A percentile compares a stretch with the other conserved stretches of the same genome.
Conservation (phyloP, 2,888 invertebrate species). For the Orchesellides sinensis region DNA sequence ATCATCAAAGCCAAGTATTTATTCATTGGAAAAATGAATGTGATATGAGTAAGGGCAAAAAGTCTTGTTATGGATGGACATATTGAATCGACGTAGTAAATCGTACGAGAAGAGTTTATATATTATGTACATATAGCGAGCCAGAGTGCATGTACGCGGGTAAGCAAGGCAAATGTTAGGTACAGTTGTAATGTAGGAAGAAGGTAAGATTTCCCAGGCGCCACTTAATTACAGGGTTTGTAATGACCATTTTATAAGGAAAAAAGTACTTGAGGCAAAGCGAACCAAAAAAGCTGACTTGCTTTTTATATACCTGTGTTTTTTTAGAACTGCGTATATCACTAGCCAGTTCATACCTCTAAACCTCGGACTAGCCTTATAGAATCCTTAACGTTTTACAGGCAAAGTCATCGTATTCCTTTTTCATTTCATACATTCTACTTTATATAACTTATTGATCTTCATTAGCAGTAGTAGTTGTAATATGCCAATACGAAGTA, state of each 20-base stretch:
- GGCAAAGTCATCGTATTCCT: slow-evolving; percentile 28
- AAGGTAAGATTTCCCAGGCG: slow-evolving; percentile 71
- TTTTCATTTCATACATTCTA: slow-evolving; percentile 49
- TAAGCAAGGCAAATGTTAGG: slow-evolving; percentile 45
- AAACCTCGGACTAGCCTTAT: too few relatives aligned
- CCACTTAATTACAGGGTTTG: slow-evolving; percentile 74
- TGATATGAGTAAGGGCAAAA: not conserved
- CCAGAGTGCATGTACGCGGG: slow-evolving; percentile 46
- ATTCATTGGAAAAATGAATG: slow-evolving; percentile 19
- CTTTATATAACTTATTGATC: slow-evolving; percentile 52
- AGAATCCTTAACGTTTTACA: too few relatives aligned
- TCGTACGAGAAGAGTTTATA: not conserved
- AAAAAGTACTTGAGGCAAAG: slow-evolving; percentile 58
- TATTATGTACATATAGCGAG: too few relatives aligned
- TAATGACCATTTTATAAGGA: slow-evolving; percentile 73
- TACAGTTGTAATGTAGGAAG: slow-evolving; percentile 57
- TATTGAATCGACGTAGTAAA: slow-evolving; percentile 22
- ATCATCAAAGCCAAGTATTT: not conserved
- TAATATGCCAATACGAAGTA: not conserved
- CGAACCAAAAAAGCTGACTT: not conserved
- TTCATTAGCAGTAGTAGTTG: slow-evolving; percentile 20
- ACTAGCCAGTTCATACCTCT: slow-evolving; percentile 15
- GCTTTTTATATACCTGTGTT: slow-evolving; percentile 7
- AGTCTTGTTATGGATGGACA: slow-evolving; percentile 16
- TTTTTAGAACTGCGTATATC: not conserved